Evolutionary conservation across 1,140 invertebrate species (phyloP).

Genomic region (Sitophilus oryzae): DNA sequence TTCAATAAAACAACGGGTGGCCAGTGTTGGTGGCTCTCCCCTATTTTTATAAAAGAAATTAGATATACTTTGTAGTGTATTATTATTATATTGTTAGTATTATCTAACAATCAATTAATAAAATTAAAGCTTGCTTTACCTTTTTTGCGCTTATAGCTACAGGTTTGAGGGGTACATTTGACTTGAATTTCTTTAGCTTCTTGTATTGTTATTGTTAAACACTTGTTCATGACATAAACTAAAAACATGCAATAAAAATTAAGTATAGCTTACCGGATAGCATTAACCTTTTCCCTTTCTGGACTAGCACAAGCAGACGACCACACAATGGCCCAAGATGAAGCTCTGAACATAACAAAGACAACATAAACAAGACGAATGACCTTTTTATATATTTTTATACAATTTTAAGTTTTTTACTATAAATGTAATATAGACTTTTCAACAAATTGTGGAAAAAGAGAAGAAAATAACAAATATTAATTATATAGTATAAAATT

Average conservation of each 20-base stretch:
- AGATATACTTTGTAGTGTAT: no score
- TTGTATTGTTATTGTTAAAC: constrained; percentile 29
- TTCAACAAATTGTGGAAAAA: no score
- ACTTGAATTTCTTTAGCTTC: constrained; percentile 34
- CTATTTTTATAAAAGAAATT: no score
- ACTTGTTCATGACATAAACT: constrained; percentile 28
- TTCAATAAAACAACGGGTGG: no score
- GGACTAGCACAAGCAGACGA: constrained; percentile 41
- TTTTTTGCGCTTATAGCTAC: constrained; percentile 30
- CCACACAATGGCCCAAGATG: constrained; percentile 37
- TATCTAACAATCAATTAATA: no score
- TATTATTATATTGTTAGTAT: no score
- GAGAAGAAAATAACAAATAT: no score
- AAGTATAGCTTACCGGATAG: constrained; percentile 37
- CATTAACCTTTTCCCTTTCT: constrained; percentile 42
- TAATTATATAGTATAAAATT: no score
- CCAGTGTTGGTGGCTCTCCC: no score
- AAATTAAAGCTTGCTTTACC: no score
- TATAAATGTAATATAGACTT: background rate
- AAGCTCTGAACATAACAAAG: constrained; percentile 35
- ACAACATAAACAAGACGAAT: background rate
- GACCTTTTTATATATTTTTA: background rate
- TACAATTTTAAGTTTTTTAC: background rate
- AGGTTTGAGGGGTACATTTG: constrained; percentile 20
- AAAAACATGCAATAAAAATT: constrained; percentile 36